Evolutionary conservation across 2,797 vertebrate species (phyloP), one percentile per base, ranked within the genome.

Genomic region (Falco concolor): DNA sequence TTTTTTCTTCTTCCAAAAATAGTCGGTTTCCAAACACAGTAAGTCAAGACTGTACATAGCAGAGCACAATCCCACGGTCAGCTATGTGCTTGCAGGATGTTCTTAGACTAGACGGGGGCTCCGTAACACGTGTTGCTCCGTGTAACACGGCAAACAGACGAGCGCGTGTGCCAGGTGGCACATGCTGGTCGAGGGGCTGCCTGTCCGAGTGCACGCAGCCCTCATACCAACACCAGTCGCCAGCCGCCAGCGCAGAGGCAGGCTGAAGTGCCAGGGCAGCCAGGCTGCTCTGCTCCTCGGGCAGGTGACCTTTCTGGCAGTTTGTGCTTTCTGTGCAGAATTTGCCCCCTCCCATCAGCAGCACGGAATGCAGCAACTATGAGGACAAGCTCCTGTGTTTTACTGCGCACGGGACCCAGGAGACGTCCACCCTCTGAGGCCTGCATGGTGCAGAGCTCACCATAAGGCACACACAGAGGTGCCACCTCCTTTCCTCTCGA

Each of bases 341-440:
- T 49, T 36, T 34, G 57, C 14, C 50, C 50, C 24, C 32, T 18
- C 19, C 32, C 36, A 5, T 4, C 14, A 30, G 27, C 7, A 70
- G 38, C 45, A 24, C 4, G 9, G 36, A 23, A 34, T 27, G 2
- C 1, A 0, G 27, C 23, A 30, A 10, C 21, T 11, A 4, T 8
- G 4, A 7, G 36, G 63, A 30, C 21, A 25, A 63, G 38, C 25
- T 23, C 27, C 27, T 6, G 22, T 5, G 56, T 28, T 42, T 24
- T 21, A 12, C 21, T 5, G 44, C 3, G 3, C 1, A 18, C 1
- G 3, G 52, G 13, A 32, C 34, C 18, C 38, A 6, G 36, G 12
- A 47, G 76, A 4, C 3, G 12, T 12, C 24, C 2, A 8, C 22
- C 56, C 69, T 20, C 38, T 2, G 54, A 15, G 25, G 54, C 30